Evolutionary conservation across 2,797 vertebrate species (phyloP).

Genomic region (Gallinago nigripennis): DNA sequence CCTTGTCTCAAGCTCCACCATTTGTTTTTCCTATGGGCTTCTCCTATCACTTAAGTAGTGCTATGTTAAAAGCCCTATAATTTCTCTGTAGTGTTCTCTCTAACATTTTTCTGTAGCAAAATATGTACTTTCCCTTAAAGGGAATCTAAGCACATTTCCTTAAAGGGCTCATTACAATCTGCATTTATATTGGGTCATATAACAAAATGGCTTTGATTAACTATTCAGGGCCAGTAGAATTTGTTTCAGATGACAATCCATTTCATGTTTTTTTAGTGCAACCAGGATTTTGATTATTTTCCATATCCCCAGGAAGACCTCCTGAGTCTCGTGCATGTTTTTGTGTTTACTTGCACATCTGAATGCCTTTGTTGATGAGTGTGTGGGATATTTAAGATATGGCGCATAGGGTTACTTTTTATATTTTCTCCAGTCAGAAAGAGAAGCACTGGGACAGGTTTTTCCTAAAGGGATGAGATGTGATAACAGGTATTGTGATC

Average conservation of each 20-base stretch:
- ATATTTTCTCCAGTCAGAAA: neutral
- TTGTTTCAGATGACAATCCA: neutral
- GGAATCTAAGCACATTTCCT: neutral
- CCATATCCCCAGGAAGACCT: neutral
- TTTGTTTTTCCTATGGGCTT: neutral
- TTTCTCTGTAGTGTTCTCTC: neutral
- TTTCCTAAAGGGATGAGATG: neutral
- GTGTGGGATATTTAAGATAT: neutral
- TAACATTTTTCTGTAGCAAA: neutral
- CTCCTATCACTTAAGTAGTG: neutral
- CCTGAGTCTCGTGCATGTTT: neutral
- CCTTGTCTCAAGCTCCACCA: neutral
- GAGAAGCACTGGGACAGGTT: neutral
- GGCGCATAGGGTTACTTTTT: neutral
- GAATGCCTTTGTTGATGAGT: neutral
- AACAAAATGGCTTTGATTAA: neutral
- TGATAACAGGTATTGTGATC: neutral
- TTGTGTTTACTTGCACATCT: neutral
- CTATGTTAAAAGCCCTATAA: neutral
- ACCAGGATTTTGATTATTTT: neutral
- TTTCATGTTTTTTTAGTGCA: neutral
- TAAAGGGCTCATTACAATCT: neutral
- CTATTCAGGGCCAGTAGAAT: neutral
- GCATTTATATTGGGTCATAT: neutral
- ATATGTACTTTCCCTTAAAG: neutral